phyloP scores from a whole-genome alignment of 2,888 invertebrate genomes.

The Aphodius sticticus region DNA sequence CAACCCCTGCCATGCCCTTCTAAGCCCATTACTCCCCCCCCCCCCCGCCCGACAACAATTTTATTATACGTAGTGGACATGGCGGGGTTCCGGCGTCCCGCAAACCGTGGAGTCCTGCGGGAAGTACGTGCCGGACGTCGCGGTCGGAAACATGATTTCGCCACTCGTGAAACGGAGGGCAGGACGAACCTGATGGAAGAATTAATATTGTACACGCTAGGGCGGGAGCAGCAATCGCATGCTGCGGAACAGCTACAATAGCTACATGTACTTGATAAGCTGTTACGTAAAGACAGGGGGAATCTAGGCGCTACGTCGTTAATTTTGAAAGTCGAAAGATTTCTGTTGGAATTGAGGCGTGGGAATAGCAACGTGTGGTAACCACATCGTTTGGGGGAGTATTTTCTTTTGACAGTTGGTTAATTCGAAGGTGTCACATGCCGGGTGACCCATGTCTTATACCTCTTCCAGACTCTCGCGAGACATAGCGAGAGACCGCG shows the following conservation, averaged over 20 bases:
- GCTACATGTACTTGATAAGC: neutral
- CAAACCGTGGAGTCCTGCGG: neutral
- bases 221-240: neutral
- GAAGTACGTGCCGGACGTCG: slow-evolving; percentile 4
- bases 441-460: too few relatives aligned
- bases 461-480: too few relatives aligned
- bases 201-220: slow-evolving; percentile 17
- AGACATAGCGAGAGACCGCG: too few relatives aligned
- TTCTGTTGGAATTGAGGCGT: neutral
- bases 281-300: neutral
- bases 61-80: neutral
- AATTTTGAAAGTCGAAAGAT: neutral
- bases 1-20: neutral
- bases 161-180: slow-evolving; percentile 11
- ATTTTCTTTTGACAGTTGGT: too few relatives aligned
- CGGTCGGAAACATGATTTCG: neutral
- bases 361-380: neutral
- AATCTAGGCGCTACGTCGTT: neutral
- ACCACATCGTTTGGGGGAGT: neutral
- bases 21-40: neutral
- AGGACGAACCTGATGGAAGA: slow-evolving; percentile 26
- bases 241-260: neutral
- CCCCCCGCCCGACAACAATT: neutral
- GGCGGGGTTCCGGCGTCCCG: neutral
- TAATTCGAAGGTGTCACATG: too few relatives aligned